Evolutionary conservation across 2,797 vertebrate species (phyloP).

Genomic region (Crocidura indochinensis): DNA sequence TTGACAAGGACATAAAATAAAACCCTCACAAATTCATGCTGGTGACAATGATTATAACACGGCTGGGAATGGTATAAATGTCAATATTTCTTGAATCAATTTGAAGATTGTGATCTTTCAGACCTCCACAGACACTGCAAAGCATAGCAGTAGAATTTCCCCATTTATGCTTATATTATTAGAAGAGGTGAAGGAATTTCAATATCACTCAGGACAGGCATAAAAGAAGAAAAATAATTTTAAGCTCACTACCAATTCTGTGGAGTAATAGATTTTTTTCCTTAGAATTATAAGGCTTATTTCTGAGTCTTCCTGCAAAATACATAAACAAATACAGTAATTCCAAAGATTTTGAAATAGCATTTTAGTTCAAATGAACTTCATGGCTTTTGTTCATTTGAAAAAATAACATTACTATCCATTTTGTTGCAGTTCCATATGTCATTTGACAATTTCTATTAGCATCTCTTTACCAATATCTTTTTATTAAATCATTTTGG

Average conservation of each 20-base stretch:
- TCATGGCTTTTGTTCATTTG: not conserved
- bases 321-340: slow-evolving; percentile 72
- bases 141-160: slow-evolving; percentile 80
- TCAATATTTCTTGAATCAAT: slow-evolving; percentile 81
- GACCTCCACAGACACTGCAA: slow-evolving; percentile 71
- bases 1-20: slow-evolving; percentile 83
- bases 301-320: slow-evolving; percentile 72
- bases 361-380: slow-evolving; percentile 55
- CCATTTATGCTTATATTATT: slow-evolving; percentile 78
- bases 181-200: slow-evolving; percentile 83
- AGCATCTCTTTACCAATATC: not conserved
- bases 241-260: slow-evolving; percentile 68
- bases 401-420: not conserved
- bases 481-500: slow-evolving; percentile 33
- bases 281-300: slow-evolving; percentile 70
- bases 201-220: slow-evolving; percentile 81
- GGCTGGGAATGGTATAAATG: slow-evolving; percentile 66
- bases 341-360: slow-evolving; percentile 63
- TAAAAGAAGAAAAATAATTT: slow-evolving; percentile 62
- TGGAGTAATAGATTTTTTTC: slow-evolving; percentile 64
- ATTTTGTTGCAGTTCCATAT: not conserved
- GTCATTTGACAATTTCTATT: slow-evolving; percentile 47
- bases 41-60: slow-evolving; percentile 81
- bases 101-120: slow-evolving; percentile 79
- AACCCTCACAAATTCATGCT: slow-evolving; percentile 77